Evolutionary conservation across 2,113 vertebrate genomes (phyloP).

Genomic region (Salvelinus alpinus): DNA sequence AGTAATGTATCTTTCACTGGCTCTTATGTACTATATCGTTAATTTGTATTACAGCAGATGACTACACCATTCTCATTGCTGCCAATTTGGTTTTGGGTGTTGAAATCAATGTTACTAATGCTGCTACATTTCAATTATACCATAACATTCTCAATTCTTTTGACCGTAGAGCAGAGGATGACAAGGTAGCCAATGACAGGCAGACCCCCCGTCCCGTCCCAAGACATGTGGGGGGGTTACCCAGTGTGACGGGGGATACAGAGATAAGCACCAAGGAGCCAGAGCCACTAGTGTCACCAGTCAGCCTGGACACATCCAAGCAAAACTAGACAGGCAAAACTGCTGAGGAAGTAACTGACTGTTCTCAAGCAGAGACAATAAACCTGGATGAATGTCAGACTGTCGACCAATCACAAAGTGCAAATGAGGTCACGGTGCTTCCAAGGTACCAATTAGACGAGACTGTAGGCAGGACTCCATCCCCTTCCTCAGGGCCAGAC

Average conservation of each 20-base stretch:
- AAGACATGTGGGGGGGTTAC: neutral
- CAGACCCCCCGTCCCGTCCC: neutral
- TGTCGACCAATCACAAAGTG: slow-evolving; percentile 6
- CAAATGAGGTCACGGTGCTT: neutral
- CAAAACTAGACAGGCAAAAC: neutral
- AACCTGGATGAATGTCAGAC: slow-evolving; percentile 9
- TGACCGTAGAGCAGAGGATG: no score
- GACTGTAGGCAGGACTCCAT: slow-evolving; percentile 8
- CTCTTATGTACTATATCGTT: no score
- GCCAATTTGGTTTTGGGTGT: neutral
- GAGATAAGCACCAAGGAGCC: slow-evolving; percentile 1
- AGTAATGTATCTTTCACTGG: no score
- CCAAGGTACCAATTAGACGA: slow-evolving; percentile 17
- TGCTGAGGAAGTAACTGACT: slow-evolving; percentile 13
- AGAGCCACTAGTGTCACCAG: neutral
- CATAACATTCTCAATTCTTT: no score
- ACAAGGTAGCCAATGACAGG: neutral
- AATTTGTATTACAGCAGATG: neutral
- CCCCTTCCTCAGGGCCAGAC: neutral
- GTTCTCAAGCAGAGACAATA: slow-evolving; percentile 8
- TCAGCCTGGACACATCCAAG: neutral
- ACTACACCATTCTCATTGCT: no score
- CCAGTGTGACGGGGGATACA: neutral
- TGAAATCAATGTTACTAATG: no score
- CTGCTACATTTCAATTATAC: no score